Base-by-base conservation (phyloP, 2,113 vertebrate genomes). In the Chamaea fasciata region DNA sequence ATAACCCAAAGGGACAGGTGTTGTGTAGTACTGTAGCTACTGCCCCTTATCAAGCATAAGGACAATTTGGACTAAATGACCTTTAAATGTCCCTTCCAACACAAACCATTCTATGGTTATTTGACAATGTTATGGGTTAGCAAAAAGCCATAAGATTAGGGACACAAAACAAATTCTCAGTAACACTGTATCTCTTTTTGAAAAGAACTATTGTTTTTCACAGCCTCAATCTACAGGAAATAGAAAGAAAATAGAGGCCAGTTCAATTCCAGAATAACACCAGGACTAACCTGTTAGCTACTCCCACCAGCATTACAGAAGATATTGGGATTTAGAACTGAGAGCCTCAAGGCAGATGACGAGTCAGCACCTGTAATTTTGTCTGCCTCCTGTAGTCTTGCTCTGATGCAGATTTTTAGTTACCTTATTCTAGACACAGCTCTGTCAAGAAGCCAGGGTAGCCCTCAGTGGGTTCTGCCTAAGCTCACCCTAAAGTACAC, bases 91-190 rank as follows among this genome's bases (percentile, higher is more conserved):
- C 47, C 27, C 10, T 70, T 88, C 60, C 60, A 65, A 57, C 16
- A n/a, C 27, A 90, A 92, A 74, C 14, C 7, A 57, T 63, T 67
- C 56, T 20, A 55, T 7, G 11, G 46, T 33, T 92, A 37, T 14
- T 12, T 18, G 21, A 42, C 24, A 76, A 39, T 0, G 0, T 26
- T 33, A 55, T 1, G 0, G 0, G 31, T 39, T 44, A 35, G 16
- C 11, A 9, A 77, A 91, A 87, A 68, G 30, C 16, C 5, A 0
- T 37, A 78, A 75, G 13, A 71, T 49, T 13, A 80, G 19, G 27
- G 35, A 78, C 35, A 47, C 10, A 76, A 82, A 75, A 42, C 6
- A 82, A 89, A 37, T 62, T 62, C 35, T 50, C 21, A 30, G 35
- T 33, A 63, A 68, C 2, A 3, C 2, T 11, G 19, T 4, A 18